These are phyloP conservation scores for Rhodinocichla rosea DNA, from an alignment of 2,113 vertebrate species.

Conservation along the genomic window DNA sequence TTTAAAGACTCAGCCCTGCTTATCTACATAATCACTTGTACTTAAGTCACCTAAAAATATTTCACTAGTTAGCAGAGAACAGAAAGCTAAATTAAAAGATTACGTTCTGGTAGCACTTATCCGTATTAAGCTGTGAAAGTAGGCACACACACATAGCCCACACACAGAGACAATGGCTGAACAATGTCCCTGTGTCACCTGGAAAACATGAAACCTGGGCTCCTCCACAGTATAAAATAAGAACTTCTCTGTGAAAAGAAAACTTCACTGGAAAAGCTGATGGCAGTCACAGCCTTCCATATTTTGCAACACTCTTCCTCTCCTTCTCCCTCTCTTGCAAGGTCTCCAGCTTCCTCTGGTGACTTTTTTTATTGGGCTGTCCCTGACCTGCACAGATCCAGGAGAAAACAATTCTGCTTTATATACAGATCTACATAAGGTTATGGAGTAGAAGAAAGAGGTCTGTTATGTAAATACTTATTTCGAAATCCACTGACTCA, in stretches of 20 bases:
- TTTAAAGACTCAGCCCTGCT: not conserved
- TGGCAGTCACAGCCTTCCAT: not conserved
- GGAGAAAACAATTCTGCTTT: not conserved
- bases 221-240: not conserved
- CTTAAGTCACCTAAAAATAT: constrained; percentile 41
- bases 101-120: not conserved
- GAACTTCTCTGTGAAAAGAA: not conserved
- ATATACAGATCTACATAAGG: not conserved
- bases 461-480: not conserved
- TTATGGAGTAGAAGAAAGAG: not conserved
- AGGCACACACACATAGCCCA: not conserved
- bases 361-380: not conserved
- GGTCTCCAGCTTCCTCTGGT: not conserved
- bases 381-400: not conserved
- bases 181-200: not conserved
- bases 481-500: not conserved
- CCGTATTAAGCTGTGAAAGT: not conserved
- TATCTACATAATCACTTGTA: constrained; percentile 7
- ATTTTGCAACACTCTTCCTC: not conserved
- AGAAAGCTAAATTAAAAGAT: constrained; percentile 30
- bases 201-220: not conserved
- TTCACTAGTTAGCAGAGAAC: constrained; percentile 7
- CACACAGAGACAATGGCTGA: not conserved
- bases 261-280: not conserved
- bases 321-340: not conserved